Base-by-base conservation (phyloP, 2,113 vertebrate species). In the Hypocryptadius cinnamomeus region DNA sequence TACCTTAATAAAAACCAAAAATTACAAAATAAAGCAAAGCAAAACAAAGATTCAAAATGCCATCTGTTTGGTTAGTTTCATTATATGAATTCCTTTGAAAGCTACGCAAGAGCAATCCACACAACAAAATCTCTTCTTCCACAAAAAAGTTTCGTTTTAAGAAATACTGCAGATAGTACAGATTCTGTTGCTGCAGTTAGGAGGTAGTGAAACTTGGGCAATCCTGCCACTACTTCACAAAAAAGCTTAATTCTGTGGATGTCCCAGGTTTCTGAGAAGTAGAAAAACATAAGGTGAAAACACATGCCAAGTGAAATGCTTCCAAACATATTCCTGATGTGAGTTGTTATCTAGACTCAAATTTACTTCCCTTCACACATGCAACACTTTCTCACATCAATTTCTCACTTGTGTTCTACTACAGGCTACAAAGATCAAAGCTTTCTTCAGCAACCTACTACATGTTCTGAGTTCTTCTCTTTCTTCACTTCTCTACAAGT, bases 181-280 rank as follows among this genome's bases (percentile, higher is more conserved):
- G 87, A 31, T 87, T 92, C 79, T 90, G 90, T 64, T 88, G 72
- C 73, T 83, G 44, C 76, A 80, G 30, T 56, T 71, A 72, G 48
- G 85, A 94, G 90, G 96, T 94, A 95, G 93, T 81, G 93, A 94
- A 96, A 94, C 91, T 94, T 60, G 48, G 68, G 79, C 79, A 78
- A 79, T 44, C 28, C 85, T 71, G 37, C 53, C 83, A 70, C 87
- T 45, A 51, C 91, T 90, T 94, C 91, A 78, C 81, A 70, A 77
- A 90, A 90, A 94, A 79, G 70, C 80, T 79, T 70, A 64, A 6
- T 51, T 83, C 79, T 83, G 51, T 10, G 30, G 87, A 91, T 5
- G 31, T 70, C 79, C 64, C 84, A 73, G 65, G 78, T 93, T 96
- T 90, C 48, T 40, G 47, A 89, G 65, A 95, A 85, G 82, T 71